Conservation (phyloP, 2,113 vertebrate genomes). For the Danionella cerebrum region DNA sequence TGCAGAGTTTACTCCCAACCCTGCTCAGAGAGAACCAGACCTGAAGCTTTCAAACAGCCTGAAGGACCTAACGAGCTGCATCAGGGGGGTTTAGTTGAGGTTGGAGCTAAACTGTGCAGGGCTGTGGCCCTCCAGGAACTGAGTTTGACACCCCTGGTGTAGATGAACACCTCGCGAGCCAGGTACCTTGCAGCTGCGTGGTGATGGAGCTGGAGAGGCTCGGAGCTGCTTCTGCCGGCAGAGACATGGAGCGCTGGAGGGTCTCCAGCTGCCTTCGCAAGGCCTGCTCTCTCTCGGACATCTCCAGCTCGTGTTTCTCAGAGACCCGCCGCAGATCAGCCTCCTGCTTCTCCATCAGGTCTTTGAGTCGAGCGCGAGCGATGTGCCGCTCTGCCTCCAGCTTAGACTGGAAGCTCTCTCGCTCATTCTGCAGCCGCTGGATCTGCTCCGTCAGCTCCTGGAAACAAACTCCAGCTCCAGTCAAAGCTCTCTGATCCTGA, state of each 20-base stretch:
- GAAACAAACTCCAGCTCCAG: background rate
- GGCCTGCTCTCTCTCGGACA: slow-evolving; percentile 62
- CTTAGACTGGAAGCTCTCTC: slow-evolving; percentile 77
- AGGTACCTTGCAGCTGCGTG: slow-evolving; percentile 77
- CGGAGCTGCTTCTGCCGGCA: background rate
- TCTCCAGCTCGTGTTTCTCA: slow-evolving; percentile 55
- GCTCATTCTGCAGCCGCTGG: slow-evolving; percentile 68
- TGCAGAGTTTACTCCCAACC: too few species aligned
- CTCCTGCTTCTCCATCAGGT: slow-evolving; percentile 82
- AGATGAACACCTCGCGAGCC: too few species aligned
- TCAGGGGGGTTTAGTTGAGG: too few species aligned
- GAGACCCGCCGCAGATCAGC: slow-evolving; percentile 58
- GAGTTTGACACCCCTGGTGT: too few species aligned
- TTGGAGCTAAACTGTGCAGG: too few species aligned
- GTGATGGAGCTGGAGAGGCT: slow-evolving; percentile 18
- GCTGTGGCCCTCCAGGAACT: too few species aligned
- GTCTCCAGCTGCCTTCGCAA: slow-evolving; percentile 64
- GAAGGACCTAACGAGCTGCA: too few species aligned
- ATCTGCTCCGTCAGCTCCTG: slow-evolving; percentile 73
- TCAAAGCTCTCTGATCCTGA: background rate
- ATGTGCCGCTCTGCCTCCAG: slow-evolving; percentile 86
- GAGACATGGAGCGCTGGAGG: slow-evolving; percentile 34
- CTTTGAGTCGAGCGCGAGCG: slow-evolving; percentile 79
- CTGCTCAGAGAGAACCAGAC: too few species aligned
- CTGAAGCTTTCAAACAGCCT: too few species aligned